phyloP scores from a whole-genome alignment of 2,113 vertebrate species.

The Girardinichthys multiradiatus region DNA sequence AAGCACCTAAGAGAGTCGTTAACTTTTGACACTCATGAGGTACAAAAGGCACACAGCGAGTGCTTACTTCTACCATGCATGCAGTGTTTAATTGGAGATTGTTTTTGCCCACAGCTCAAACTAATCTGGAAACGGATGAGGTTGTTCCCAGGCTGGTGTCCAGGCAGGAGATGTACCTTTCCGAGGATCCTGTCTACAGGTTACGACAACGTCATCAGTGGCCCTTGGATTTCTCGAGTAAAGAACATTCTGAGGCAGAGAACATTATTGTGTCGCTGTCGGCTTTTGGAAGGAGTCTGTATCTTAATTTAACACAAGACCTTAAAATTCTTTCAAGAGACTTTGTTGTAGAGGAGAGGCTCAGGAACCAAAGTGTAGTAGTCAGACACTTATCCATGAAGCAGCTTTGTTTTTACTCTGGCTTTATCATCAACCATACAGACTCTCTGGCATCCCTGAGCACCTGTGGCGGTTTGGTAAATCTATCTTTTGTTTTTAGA shows the following conservation, averaged over 20 bases:
- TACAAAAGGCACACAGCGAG: too few species aligned
- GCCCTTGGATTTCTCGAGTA: constrained; percentile 44
- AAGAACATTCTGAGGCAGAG: constrained; percentile 46
- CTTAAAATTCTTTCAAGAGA: constrained; percentile 82
- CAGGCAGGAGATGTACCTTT: constrained; percentile 83
- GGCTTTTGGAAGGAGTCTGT: constrained; percentile 83
- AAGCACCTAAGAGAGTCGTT: too few species aligned
- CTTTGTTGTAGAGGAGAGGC: constrained; percentile 86
- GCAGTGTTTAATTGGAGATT: constrained; percentile 25
- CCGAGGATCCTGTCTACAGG: constrained; percentile 38
- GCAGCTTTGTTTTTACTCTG: constrained; percentile 89
- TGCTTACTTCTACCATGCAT: too few species aligned
- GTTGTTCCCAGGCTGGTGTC: constrained; percentile 86
- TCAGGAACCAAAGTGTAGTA: constrained; percentile 43
- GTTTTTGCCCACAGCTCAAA: constrained; percentile 50
- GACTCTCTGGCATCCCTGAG: constrained; percentile 87
- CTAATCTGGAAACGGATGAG: constrained; percentile 77
- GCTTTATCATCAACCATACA: constrained; percentile 85
- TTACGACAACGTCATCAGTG: constrained; percentile 49
- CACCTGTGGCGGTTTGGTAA: constrained; percentile 93
- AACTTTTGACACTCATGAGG: too few species aligned
- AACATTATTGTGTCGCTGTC: constrained; percentile 86
- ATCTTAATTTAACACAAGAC: constrained; percentile 85
- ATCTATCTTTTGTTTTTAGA: constrained; percentile 34
- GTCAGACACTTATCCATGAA: constrained; percentile 44